Percentiles rank a stretch among this genome's conserved stretches.
Conservation (phyloP, 2,113 vertebrate species). For the Austrofundulus limnaeus region DNA sequence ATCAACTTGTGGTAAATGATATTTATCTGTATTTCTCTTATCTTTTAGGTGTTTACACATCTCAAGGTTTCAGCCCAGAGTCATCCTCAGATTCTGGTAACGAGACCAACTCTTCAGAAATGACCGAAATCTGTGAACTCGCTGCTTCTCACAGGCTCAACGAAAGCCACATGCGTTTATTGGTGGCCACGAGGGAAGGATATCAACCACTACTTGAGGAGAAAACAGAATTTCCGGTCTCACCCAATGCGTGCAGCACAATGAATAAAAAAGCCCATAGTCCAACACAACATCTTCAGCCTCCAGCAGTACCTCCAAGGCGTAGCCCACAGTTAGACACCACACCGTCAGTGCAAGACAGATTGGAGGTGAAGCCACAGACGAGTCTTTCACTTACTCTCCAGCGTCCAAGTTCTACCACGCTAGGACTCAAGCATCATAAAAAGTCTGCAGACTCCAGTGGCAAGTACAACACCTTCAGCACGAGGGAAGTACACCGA, state of each 20-base stretch:
- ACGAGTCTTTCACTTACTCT: slow-evolving; percentile 86
- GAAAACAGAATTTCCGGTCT: slow-evolving; percentile 89
- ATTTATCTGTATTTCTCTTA: slow-evolving; percentile 42
- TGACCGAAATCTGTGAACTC: slow-evolving; percentile 95
- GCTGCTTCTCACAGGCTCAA: slow-evolving; percentile 88
- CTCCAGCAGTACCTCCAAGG: slow-evolving; percentile 91
- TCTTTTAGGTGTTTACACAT: slow-evolving; percentile 90
- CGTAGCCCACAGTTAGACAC: slow-evolving; percentile 86
- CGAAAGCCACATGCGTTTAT: slow-evolving; percentile 87
- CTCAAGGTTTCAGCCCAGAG: slow-evolving; percentile 92
- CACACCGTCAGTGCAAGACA: slow-evolving; percentile 84
- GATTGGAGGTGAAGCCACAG: slow-evolving; percentile 86
- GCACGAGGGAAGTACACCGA: slow-evolving; percentile 85
- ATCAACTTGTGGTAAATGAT: neutral
- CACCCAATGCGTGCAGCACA: slow-evolving; percentile 80
- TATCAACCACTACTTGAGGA: slow-evolving; percentile 92
- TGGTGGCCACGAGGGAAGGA: slow-evolving; percentile 89
- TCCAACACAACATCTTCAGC: slow-evolving; percentile 79
- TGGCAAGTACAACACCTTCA: slow-evolving; percentile 87
- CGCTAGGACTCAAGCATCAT: slow-evolving; percentile 76
- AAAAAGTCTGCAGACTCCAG: slow-evolving; percentile 83
- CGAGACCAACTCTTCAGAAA: slow-evolving; percentile 98
- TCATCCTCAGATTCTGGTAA: slow-evolving; percentile 98
- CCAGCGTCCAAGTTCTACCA: slow-evolving; percentile 80
- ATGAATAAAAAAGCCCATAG: slow-evolving; percentile 80